Base-by-base conservation (phyloP, 2,113 vertebrate species). In the Pteronura brasiliensis region DNA sequence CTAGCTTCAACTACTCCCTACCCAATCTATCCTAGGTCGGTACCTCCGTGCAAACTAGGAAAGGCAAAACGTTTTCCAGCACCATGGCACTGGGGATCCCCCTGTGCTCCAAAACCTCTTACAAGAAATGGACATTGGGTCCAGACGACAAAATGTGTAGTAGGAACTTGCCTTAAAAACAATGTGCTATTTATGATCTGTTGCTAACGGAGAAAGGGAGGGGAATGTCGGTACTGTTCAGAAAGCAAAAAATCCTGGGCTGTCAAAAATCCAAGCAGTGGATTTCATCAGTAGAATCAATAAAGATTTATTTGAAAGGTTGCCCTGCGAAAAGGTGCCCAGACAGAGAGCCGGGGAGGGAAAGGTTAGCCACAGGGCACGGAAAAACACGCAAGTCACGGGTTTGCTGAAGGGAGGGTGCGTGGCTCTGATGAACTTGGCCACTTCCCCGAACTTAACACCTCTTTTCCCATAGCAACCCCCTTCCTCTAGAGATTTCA, bases 361-460 rank as follows among this genome's bases (percentile, higher is more conserved):
- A 55, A 47, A 18, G 11, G 14, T 71, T 1, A 1, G 79, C 9
- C 7, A 14, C 15, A 34, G 34, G 47, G 39, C 12, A 36, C 4
- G 7, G 3, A 42, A n/a, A 29, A 13, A 4, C 27, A 15, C 9
- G 21, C 76, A 52, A 25, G 76, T 65, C 79, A 61, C 25, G 8
- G 1, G 14, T 15, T 61, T 77, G 59, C 88, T 79, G n/a, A 42
- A 71, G 2, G 7, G 69, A 59, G 31, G 15, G 18, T 4, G 15
- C 1, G 29, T 7, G 23, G 57, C n/a, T 86, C n/a, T 52, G 59
- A 55, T 18, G 63, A 49, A 85, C 77, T 36, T 42, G 88, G 34
- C 77, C 23, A 7, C 85, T 88, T 88, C 76, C 93, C 90, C 81
- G 55, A 88, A 89, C 85, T 95, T 95, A 94, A 81, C 96, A 91